These are phyloP conservation scores for Sylvia borin DNA, from an alignment of 2,797 vertebrate genomes.

Conservation along the genomic window DNA sequence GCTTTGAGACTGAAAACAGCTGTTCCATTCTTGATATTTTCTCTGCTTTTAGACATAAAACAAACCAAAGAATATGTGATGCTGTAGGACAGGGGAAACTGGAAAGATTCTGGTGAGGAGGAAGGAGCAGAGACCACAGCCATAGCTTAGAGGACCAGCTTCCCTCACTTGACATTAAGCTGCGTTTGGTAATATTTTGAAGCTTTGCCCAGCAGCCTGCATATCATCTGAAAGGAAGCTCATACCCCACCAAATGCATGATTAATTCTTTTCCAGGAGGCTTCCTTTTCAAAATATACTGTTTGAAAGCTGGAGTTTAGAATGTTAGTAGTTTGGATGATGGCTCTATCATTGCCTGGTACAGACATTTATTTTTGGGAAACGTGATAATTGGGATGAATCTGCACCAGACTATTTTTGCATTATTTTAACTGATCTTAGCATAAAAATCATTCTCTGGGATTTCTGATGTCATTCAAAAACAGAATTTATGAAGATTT, in stretches of 20 bases:
- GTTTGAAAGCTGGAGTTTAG: neutral
- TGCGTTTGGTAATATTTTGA: neutral
- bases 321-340: neutral
- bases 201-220: neutral
- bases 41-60: neutral
- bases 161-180: neutral
- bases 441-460: neutral
- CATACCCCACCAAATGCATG: neutral
- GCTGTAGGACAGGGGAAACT: neutral
- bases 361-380: neutral
- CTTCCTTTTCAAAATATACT: neutral
- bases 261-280: neutral
- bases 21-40: neutral
- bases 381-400: neutral
- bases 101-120: neutral
- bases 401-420: neutral
- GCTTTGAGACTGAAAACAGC: neutral
- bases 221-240: neutral
- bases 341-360: neutral
- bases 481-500: neutral
- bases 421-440: neutral
- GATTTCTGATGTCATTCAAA: neutral
- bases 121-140: neutral
- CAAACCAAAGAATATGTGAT: neutral
- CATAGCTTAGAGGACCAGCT: neutral